phyloP scores from a whole-genome alignment of 2,113 vertebrate genomes.

The Brienomyrus brachyistius region DNA sequence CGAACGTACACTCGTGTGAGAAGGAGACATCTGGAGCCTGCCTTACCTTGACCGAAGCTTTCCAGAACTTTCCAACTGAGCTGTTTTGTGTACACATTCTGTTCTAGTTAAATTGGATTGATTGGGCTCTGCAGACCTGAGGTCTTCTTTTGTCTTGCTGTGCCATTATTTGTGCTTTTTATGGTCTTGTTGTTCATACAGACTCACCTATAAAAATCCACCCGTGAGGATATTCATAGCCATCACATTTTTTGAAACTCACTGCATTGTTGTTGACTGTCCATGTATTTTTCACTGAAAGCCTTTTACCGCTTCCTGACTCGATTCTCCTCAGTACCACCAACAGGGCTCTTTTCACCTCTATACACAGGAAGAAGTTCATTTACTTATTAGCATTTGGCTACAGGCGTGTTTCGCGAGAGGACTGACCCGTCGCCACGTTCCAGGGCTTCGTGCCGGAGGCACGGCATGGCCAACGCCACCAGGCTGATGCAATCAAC shows the following conservation, averaged over 20 bases:
- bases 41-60: neutral
- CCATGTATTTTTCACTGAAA: neutral
- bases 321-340: neutral
- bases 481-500: slow-evolving; percentile 25
- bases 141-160: neutral
- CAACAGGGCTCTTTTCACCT: neutral
- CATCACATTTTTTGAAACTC: neutral
- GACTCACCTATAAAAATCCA: neutral
- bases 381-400: slow-evolving; percentile 2
- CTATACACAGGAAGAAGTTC: neutral
- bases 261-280: neutral
- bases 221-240: neutral
- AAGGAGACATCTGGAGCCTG: neutral
- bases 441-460: neutral
- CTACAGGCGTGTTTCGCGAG: neutral
- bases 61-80: neutral
- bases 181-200: neutral
- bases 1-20: neutral
- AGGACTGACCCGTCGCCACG: neutral
- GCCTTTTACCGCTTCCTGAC: neutral
- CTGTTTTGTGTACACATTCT: slow-evolving; percentile 6
- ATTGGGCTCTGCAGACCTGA: neutral
- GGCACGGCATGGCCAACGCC: neutral
- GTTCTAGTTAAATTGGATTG: neutral
- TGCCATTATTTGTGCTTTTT: neutral